Evolutionary conservation across 2,888 invertebrate species (phyloP).

Genomic region (Tholera decimalis): DNA sequence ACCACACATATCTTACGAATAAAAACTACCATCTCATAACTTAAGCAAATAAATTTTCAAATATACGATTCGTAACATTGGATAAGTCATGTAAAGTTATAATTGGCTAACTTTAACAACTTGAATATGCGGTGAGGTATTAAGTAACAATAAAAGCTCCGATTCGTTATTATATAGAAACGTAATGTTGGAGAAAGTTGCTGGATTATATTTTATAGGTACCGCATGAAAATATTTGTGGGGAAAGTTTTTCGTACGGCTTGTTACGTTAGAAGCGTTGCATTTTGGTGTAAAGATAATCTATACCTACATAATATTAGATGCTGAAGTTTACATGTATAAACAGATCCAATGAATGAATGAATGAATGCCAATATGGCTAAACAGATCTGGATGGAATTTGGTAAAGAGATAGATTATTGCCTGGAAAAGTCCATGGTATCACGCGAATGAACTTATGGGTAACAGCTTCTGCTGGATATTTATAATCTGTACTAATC

Average conservation of each 20-base stretch:
- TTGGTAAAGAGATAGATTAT: no score
- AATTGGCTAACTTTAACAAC: conserved; percentile 69
- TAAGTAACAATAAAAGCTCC: conserved; percentile 62
- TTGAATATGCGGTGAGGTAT: conserved; percentile 51
- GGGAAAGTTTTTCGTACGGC: background rate
- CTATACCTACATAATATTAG: no score
- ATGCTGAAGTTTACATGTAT: no score
- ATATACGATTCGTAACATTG: conserved; percentile 57
- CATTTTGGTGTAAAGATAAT: background rate
- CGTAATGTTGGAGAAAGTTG: conserved; percentile 44
- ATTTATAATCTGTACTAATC: no score
- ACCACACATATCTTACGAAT: conserved; percentile 12
- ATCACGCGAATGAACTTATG: no score
- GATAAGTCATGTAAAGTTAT: conserved; percentile 68
- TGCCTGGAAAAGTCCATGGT: no score
- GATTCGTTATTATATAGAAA: conserved; percentile 51
- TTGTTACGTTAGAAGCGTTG: background rate
- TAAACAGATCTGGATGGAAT: no score
- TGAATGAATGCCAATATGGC: no score
- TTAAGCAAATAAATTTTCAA: conserved; percentile 47
- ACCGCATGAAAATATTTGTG: conserved; percentile 3
- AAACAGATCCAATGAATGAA: no score
- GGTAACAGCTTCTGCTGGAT: no score
- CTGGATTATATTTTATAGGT: conserved; percentile 17
- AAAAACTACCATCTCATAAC: conserved; percentile 19